Conservation (phyloP, 2,113 vertebrate genomes). For the Taurulus bubalis region DNA sequence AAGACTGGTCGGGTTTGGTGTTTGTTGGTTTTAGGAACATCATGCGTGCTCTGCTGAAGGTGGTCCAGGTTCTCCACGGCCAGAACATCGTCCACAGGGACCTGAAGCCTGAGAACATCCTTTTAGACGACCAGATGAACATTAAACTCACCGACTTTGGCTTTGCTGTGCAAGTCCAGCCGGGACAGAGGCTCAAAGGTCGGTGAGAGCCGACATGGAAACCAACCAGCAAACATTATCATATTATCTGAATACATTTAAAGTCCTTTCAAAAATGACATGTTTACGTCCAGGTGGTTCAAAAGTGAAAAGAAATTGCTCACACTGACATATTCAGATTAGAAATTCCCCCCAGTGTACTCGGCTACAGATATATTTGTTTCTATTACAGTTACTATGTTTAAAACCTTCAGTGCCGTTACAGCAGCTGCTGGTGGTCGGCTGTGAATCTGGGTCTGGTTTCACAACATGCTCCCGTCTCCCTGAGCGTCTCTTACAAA, state of each 20-base stretch:
- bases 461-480: constrained; percentile 41
- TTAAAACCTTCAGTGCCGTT: constrained; percentile 8
- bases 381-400: constrained; percentile 20
- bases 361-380: background rate
- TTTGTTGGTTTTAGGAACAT: constrained; percentile 87
- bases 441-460: constrained; percentile 47
- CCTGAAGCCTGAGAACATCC: constrained; percentile 97
- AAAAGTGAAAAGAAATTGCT: background rate
- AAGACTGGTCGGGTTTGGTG: background rate
- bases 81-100: constrained; percentile 96
- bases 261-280: background rate
- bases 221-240: background rate
- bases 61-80: constrained; percentile 90
- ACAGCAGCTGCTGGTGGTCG: constrained; percentile 51
- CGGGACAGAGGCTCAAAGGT: constrained; percentile 91
- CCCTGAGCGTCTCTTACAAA: constrained; percentile 54
- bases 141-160: constrained; percentile 98
- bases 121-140: constrained; percentile 94
- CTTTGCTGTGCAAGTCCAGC: constrained; percentile 89
- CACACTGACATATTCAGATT: background rate
- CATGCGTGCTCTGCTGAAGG: constrained; percentile 93
- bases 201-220: constrained; percentile 8
- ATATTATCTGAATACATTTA: background rate
- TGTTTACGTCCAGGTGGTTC: background rate
- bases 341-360: background rate